Evolutionary conservation across 2,797 vertebrate genomes (phyloP), one percentile per base, ranked within the genome.

Genomic region (Otolemur crassicaudatus): DNA sequence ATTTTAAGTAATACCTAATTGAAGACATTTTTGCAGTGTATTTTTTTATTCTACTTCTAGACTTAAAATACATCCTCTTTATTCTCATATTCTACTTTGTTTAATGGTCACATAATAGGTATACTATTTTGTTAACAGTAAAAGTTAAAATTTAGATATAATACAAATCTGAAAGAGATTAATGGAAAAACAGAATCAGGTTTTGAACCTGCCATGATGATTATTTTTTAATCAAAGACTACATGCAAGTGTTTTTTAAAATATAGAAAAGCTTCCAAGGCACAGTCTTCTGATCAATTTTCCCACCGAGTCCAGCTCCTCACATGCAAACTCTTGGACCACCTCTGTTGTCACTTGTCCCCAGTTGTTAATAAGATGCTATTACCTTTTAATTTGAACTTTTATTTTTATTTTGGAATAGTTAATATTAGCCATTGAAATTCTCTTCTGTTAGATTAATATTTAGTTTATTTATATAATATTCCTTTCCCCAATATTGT

Each of bases 91-190:
- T 91, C n/a, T 22, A 72, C 34, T 82, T 70, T 46, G 88, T 27
- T 91, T 0, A 73, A 31, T 58, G 77, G 60, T 72, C 10, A 40
- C 49, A 31, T 43, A 58, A 58, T 46, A 70, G 4, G 5, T 16
- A 37, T 37, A 88, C 1, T 61, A 19, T 63, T 61, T 5, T 7
- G n/a, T 53, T 61, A 87, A 34, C 1, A 86, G 61, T 79, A 87
- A 61, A 90, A n/a, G 65, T 23, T 88, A 63, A 80, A 94, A 90
- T 90, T 96, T 81, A 90, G 43, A 76, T 70, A 40, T 23, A 61
- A 90, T 23, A 73, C 4, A 90, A 49, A 90, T 76, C 20, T 92
- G 65, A 90, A 25, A 90, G 60, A 85, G 0, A 61, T 56, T 70
- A 87, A 34, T 29, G 3, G 7, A 49, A 90, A 17, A 85, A 61